Evolutionary conservation across 2,888 invertebrate species (phyloP).

Genomic region (Thysanoteuthis rhombus): DNA sequence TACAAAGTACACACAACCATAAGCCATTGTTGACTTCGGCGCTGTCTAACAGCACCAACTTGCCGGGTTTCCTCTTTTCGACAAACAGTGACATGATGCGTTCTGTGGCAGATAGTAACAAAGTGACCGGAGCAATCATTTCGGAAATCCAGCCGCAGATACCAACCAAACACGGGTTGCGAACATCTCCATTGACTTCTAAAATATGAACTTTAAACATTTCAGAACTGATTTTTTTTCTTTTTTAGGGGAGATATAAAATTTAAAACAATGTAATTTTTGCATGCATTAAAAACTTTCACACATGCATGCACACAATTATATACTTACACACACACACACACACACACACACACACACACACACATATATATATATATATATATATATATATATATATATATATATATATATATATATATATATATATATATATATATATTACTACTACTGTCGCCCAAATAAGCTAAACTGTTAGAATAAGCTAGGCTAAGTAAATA

Average conservation of each 20-base stretch:
- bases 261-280: background rate
- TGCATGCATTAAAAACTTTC: background rate
- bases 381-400: background rate
- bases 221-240: background rate
- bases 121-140: background rate
- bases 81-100: constrained; percentile 13
- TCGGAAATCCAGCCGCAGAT: constrained; percentile 16
- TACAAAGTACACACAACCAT: constrained; percentile 16
- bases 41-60: constrained; percentile 22
- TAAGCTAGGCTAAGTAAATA: too few relatives aligned
- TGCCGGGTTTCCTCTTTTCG: constrained; percentile 2
- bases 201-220: constrained; percentile 14
- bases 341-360: background rate
- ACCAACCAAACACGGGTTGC: background rate
- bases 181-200: background rate
- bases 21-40: constrained; percentile 22
- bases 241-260: background rate
- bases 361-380: background rate
- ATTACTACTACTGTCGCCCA: too few relatives aligned
- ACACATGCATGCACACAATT: too few relatives aligned
- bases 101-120: background rate
- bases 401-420: background rate
- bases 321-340: background rate
- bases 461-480: too few relatives aligned
- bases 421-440: background rate